These are phyloP conservation scores for Carapus acus DNA, from an alignment of 2,797 vertebrate species.

Conservation along the genomic window DNA sequence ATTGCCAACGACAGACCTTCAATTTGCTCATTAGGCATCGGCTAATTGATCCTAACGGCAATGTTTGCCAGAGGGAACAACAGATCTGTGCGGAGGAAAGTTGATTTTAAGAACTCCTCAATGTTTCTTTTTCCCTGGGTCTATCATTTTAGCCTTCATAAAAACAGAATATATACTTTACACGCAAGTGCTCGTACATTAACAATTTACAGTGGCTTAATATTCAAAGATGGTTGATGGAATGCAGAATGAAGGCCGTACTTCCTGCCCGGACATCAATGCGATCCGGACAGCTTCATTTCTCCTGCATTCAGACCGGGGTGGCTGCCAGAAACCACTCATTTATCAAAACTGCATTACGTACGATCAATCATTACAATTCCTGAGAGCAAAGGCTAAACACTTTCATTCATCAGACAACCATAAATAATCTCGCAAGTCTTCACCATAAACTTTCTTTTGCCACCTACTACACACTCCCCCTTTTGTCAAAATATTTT, in stretches of 20 bases:
- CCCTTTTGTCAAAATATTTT: slow-evolving; percentile 57
- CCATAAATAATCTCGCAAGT: slow-evolving; percentile 57
- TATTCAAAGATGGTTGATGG: slow-evolving; percentile 25
- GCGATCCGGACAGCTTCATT: slow-evolving; percentile 23
- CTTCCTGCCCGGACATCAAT: slow-evolving; percentile 45
- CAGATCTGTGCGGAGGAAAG: slow-evolving; percentile 56
- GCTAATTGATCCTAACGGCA: slow-evolving; percentile 74
- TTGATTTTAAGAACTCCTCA: slow-evolving; percentile 40
- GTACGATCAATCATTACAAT: slow-evolving; percentile 65
- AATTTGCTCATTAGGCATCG: slow-evolving; percentile 68
- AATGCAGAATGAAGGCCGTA: slow-evolving; percentile 13
- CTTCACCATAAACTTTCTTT: slow-evolving; percentile 52
- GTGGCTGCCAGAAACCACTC: slow-evolving; percentile 29
- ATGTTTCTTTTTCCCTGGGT: slow-evolving; percentile 50
- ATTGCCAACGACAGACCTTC: slow-evolving; percentile 64
- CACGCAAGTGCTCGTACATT: slow-evolving; percentile 30
- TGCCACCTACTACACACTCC: background rate
- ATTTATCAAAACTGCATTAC: slow-evolving; percentile 73
- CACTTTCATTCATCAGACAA: slow-evolving; percentile 48
- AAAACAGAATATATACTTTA: slow-evolving; percentile 52
- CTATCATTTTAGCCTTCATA: slow-evolving; percentile 47
- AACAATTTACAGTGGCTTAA: slow-evolving; percentile 38
- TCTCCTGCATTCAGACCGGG: slow-evolving; percentile 34
- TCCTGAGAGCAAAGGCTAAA: slow-evolving; percentile 40
- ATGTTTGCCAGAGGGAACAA: slow-evolving; percentile 69